phyloP scores from a whole-genome alignment of 1,140 invertebrate species.

The Thereuonema tuberculata region DNA sequence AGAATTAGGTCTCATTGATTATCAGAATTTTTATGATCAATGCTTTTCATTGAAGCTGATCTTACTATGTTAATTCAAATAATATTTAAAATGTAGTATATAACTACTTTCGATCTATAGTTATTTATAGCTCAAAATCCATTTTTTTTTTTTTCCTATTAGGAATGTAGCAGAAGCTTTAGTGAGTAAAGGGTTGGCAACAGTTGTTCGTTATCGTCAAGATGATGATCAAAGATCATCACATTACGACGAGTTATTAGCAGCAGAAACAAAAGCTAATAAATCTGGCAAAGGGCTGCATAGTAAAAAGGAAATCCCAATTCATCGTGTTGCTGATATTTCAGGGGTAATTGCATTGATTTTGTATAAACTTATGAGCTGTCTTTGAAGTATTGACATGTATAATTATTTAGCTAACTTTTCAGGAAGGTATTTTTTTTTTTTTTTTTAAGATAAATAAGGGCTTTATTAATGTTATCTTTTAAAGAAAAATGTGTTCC shows the following conservation, averaged over 20 bases:
- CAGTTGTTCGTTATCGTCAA: conserved; percentile 79
- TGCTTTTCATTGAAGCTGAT: too few relatives aligned
- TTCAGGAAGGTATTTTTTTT: too few relatives aligned
- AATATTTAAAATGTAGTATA: too few relatives aligned
- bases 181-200: conserved; percentile 79
- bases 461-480: too few relatives aligned
- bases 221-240: conserved; percentile 93
- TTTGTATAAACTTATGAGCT: too few relatives aligned
- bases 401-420: too few relatives aligned
- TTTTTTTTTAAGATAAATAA: too few relatives aligned
- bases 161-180: conserved; percentile 84
- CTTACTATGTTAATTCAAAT: too few relatives aligned
- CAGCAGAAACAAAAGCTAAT: conserved; percentile 81
- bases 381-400: too few relatives aligned
- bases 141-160: conserved; percentile 6
- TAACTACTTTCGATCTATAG: background rate
- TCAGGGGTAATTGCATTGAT: conserved; percentile 42
- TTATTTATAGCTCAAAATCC: background rate
- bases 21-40: background rate
- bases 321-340: conserved; percentile 74
- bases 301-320: conserved; percentile 67
- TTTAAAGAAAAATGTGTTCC: too few relatives aligned
- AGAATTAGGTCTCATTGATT: too few relatives aligned
- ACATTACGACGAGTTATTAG: conserved; percentile 82
- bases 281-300: conserved; percentile 72